Evolutionary conservation across 2,888 invertebrate species (phyloP).

Genomic region (Trichogramma dendrolimi): DNA sequence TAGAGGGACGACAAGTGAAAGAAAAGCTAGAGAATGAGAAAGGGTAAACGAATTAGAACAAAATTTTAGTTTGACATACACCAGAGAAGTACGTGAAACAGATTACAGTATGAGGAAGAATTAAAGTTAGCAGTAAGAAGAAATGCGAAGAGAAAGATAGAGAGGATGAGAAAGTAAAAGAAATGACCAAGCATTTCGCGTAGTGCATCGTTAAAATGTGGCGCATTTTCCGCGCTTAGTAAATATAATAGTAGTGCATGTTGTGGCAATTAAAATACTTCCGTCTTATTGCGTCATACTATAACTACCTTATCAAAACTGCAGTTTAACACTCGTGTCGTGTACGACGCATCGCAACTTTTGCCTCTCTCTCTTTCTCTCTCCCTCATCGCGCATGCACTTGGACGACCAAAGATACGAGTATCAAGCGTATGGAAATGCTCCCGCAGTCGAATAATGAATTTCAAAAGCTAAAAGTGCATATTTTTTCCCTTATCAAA

Average conservation of each 20-base stretch:
- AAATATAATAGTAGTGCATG: no score
- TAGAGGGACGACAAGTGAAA: no score
- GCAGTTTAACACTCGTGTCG: constrained; percentile 2
- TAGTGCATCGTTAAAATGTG: not conserved
- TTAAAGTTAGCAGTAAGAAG: no score
- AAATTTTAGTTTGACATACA: constrained; percentile 21
- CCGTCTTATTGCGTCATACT: not conserved
- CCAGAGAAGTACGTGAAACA: constrained; percentile 19
- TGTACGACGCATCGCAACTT: not conserved
- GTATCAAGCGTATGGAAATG: no score
- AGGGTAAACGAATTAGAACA: not conserved
- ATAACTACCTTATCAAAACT: constrained; percentile 12
- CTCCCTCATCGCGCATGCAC: no score
- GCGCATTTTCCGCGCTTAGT: not conserved
- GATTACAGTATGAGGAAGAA: no score
- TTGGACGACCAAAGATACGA: no score
- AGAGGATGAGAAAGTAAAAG: constrained; percentile 9
- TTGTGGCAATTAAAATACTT: constrained; percentile 4
- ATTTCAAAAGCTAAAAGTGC: no score
- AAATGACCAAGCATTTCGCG: not conserved
- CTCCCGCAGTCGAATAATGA: no score
- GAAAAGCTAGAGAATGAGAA: no score
- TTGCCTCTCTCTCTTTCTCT: no score
- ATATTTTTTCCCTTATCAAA: no score
- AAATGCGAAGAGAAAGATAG: not conserved